phyloP scores from a whole-genome alignment of 92 coral and sea anemone species.

The Plumapathes pennacea region DNA sequence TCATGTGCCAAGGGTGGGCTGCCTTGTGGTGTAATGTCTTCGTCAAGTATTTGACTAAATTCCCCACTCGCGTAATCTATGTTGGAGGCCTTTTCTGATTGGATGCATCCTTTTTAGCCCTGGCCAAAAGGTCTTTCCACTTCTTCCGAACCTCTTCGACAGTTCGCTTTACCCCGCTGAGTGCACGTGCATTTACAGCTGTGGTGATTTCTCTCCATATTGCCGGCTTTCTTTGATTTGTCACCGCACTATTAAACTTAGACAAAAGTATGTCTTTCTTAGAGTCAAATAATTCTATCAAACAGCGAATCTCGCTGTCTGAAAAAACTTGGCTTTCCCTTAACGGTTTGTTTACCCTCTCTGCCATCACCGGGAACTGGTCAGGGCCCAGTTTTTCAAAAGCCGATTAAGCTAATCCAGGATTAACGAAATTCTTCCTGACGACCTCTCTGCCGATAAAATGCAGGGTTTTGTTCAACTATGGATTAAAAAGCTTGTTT shows the following conservation, averaged over 20 bases:
- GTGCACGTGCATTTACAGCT: constrained; percentile 1
- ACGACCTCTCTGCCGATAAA: too few relatives aligned
- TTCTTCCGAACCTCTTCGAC: constrained; percentile 8
- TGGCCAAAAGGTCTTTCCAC: constrained; percentile 10
- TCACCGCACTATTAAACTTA: neutral
- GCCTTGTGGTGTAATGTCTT: neutral
- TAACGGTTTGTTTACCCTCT: too few relatives aligned
- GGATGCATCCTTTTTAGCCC: constrained; percentile 4
- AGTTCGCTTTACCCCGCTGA: neutral
- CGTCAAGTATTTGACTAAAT: neutral
- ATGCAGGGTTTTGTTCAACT: too few relatives aligned
- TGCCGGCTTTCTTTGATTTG: constrained; percentile 1
- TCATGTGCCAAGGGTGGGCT: neutral
- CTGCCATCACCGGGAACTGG: too few relatives aligned
- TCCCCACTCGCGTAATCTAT: neutral
- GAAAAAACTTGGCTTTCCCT: too few relatives aligned
- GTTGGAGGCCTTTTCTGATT: constrained; percentile 3
- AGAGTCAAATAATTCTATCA: neutral
- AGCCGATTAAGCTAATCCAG: too few relatives aligned
- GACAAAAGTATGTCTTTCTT: constrained; percentile 1
- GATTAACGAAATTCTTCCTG: too few relatives aligned
- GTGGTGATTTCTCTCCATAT: constrained; percentile 3
- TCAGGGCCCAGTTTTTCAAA: too few relatives aligned
- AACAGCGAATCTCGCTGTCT: constrained; percentile 10
- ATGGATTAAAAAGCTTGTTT: too few relatives aligned